These are phyloP conservation scores for Sebastes miniatus DNA, from an alignment of 2,797 vertebrate genomes.

Conservation along the genomic window DNA sequence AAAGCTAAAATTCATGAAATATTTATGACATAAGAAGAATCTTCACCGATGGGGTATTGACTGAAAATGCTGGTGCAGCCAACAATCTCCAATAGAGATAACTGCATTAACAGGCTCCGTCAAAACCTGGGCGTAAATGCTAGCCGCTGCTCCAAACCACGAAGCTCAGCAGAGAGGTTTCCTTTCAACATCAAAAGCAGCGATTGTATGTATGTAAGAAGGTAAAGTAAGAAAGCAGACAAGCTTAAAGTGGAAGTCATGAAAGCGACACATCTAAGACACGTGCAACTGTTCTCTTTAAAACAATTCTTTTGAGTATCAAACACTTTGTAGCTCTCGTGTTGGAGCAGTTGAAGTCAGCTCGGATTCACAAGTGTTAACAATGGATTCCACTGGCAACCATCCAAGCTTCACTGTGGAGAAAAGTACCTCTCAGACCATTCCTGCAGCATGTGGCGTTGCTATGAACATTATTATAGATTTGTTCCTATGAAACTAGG, in stretches of 20 bases:
- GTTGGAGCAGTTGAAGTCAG: background rate
- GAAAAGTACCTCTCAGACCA: background rate
- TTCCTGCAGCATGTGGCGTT: background rate
- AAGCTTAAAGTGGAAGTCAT: background rate
- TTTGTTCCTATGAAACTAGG: background rate
- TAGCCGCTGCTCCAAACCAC: background rate
- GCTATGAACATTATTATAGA: background rate
- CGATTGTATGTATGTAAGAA: background rate
- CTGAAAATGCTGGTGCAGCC: background rate
- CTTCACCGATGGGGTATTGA: background rate
- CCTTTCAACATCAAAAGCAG: background rate
- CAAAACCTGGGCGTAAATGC: constrained; percentile 5
- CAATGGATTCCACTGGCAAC: background rate
- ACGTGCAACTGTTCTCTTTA: background rate
- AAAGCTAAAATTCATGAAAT: background rate
- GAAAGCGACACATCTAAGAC: background rate
- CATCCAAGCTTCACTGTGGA: background rate
- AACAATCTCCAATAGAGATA: background rate
- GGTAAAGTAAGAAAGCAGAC: background rate
- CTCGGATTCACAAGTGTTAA: background rate
- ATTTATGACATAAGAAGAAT: background rate
- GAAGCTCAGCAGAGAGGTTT: background rate
- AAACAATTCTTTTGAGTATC: background rate
- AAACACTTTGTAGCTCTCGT: background rate
- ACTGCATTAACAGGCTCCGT: background rate